These are phyloP conservation scores for Drosophila colorata DNA, from an alignment of 2,888 invertebrate species.

Conservation along the genomic window DNA sequence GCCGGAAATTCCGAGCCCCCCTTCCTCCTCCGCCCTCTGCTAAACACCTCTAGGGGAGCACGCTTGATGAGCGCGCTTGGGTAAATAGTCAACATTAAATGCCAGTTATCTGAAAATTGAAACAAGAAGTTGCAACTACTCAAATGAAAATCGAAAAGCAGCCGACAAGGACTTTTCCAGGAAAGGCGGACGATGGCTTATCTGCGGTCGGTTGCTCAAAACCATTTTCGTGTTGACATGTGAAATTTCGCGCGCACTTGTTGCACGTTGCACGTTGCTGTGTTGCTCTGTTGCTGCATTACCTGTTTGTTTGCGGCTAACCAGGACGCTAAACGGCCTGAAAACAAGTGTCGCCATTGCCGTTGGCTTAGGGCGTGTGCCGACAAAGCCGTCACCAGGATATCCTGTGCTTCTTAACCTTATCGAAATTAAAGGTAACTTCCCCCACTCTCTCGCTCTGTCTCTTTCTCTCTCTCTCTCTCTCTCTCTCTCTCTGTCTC, in stretches of 20 bases:
- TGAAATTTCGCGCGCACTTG: constrained; percentile 65
- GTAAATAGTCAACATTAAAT: constrained; percentile 33
- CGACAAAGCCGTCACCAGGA: constrained; percentile 41
- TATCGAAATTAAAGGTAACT: not conserved
- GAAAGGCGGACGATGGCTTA: constrained; percentile 34
- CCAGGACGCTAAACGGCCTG: constrained; percentile 47
- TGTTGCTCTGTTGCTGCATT: not conserved
- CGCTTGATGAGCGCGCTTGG: constrained; percentile 19
- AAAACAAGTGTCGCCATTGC: not conserved
- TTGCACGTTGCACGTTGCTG: constrained; percentile 25
- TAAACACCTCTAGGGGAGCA: not conserved
- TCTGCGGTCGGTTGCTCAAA: constrained; percentile 40
- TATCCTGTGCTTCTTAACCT: constrained; percentile 39
- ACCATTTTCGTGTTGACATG: constrained; percentile 57
- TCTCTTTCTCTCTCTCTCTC: not conserved
- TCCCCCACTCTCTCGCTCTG: too few species aligned
- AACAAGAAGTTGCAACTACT: constrained; percentile 28
- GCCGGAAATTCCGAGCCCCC: constrained; percentile 34
- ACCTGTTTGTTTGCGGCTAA: constrained; percentile 38
- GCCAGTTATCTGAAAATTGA: constrained; percentile 20
- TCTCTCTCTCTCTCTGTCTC: not conserved
- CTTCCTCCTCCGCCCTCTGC: not conserved
- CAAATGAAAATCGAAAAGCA: constrained; percentile 6
- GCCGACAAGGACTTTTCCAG: constrained; percentile 51
- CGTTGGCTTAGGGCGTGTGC: constrained; percentile 33